These are phyloP conservation scores for Corythornis cristatus DNA, from an alignment of 2,113 vertebrate genomes.

Conservation along the genomic window DNA sequence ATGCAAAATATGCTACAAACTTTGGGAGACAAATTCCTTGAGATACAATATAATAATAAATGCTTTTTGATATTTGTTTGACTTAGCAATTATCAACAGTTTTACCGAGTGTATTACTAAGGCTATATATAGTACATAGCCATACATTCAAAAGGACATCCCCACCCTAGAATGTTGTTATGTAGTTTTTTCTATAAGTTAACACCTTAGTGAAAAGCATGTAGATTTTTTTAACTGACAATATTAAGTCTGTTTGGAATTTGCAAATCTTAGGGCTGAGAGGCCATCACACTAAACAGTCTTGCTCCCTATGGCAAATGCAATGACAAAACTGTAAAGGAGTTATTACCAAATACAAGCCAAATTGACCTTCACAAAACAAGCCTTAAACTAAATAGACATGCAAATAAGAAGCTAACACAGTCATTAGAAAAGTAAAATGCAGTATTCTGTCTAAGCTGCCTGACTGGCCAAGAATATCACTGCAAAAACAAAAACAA, in stretches of 20 bases:
- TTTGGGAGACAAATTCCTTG: background rate
- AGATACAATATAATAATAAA: background rate
- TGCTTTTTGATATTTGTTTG: background rate
- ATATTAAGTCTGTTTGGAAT: background rate
- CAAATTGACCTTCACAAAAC: background rate
- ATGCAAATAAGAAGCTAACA: background rate
- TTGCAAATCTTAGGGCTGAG: background rate
- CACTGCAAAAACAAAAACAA: background rate
- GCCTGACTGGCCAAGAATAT: conserved; percentile 4
- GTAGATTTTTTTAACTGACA: background rate
- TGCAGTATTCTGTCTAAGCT: conserved; percentile 24
- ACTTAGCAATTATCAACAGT: background rate
- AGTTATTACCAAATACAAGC: background rate
- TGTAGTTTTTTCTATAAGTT: background rate
- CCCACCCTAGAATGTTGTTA: background rate
- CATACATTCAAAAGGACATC: background rate
- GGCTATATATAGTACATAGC: background rate
- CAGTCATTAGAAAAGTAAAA: background rate
- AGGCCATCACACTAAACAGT: background rate
- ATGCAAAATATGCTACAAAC: background rate
- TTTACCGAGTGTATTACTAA: background rate
- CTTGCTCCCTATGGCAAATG: background rate
- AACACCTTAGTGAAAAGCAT: background rate
- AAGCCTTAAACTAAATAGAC: background rate
- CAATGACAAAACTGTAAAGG: background rate